Evolutionary conservation across 2,113 vertebrate species (phyloP).

Genomic region (Rafetus swinhoei): DNA sequence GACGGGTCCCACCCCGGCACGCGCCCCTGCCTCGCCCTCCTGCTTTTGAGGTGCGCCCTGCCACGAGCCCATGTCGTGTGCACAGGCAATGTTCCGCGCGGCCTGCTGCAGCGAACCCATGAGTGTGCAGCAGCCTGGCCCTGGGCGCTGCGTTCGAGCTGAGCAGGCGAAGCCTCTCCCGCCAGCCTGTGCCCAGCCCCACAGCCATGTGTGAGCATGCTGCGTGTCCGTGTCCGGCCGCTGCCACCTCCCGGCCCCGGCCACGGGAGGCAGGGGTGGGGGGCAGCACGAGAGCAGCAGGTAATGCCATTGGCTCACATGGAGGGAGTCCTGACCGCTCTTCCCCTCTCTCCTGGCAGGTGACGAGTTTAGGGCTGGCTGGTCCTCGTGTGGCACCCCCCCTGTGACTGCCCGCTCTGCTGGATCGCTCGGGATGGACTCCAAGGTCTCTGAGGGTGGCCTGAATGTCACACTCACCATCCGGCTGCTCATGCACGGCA

Average conservation of each 20-base stretch:
- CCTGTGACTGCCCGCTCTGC: slow-evolving; percentile 63
- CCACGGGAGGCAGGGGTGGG: background rate
- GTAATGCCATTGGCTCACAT: background rate
- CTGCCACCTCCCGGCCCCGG: background rate
- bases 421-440: slow-evolving; percentile 87
- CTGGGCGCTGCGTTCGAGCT: background rate
- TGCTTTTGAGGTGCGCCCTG: no score
- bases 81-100: no score
- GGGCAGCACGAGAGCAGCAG: no score
- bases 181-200: background rate
- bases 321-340: background rate
- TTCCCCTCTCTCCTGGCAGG: slow-evolving; percentile 69
- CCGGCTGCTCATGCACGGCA: slow-evolving; percentile 98
- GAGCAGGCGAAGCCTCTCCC: background rate
- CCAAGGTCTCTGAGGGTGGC: slow-evolving; percentile 94
- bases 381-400: slow-evolving; percentile 75
- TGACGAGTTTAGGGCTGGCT: slow-evolving; percentile 81
- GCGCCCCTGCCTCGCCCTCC: no score
- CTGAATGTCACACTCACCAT: slow-evolving; percentile 98
- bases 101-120: no score
- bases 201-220: background rate
- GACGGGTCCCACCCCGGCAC: no score
- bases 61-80: no score
- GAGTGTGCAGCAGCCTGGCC: background rate
- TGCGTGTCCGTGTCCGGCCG: background rate